Conservation (phyloP, 1,140 invertebrate genomes). For the Diorhabda carinulata region DNA sequence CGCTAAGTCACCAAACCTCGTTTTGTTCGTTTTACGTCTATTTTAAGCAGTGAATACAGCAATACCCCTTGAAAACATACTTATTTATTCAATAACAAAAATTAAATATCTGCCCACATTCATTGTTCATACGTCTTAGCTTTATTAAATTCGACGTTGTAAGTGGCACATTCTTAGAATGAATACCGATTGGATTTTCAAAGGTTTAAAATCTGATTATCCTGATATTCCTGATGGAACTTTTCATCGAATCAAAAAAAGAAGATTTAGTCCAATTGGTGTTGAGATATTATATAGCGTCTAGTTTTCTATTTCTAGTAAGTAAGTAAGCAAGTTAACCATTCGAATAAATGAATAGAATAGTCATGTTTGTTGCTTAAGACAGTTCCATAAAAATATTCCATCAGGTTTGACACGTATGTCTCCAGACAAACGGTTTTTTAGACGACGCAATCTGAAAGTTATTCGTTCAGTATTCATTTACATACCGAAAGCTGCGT, state of each 20-base stretch:
- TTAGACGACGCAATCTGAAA: too few relatives aligned
- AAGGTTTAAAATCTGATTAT: not conserved
- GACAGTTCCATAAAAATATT: too few relatives aligned
- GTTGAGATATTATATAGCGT: too few relatives aligned
- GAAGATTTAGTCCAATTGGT: not conserved
- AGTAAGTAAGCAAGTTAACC: too few relatives aligned
- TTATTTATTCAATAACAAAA: conserved; percentile 1
- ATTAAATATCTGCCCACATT: not conserved
- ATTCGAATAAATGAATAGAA: too few relatives aligned
- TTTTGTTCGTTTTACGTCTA: not conserved
- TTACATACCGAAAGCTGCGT: too few relatives aligned
- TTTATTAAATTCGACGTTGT: not conserved
- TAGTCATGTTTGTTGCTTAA: too few relatives aligned
- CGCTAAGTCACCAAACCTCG: not conserved
- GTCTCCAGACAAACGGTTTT: too few relatives aligned
- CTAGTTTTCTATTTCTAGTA: too few relatives aligned
- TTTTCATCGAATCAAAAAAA: not conserved
- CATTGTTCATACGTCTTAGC: not conserved
- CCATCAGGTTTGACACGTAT: too few relatives aligned
- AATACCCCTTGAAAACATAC: not conserved
- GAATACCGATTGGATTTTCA: not conserved
- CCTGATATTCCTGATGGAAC: not conserved
- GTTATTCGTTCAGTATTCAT: too few relatives aligned
- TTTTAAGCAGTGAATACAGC: conserved; percentile 1
- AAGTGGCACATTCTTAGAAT: not conserved